Conservation (phyloP, 2,113 vertebrate species). For the Emydocephalus ijimae region DNA sequence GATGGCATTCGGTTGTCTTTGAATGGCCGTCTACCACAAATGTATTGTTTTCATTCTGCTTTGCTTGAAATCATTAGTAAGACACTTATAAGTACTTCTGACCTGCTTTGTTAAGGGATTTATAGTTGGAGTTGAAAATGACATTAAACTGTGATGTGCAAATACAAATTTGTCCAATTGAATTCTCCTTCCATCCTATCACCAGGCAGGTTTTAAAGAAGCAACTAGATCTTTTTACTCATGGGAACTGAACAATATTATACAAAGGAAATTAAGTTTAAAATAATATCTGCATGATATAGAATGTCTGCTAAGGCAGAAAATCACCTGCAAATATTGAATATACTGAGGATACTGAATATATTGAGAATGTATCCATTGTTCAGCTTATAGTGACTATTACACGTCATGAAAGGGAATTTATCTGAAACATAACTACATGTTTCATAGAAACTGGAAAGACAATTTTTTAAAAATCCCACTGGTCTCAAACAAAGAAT, state of each 20-base stretch:
- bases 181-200: constrained; percentile 6
- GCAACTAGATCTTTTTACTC: background rate
- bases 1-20: background rate
- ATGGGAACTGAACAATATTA: background rate
- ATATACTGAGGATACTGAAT: background rate
- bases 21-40: background rate
- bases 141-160: background rate
- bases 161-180: background rate
- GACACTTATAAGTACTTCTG: background rate
- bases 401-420: constrained; percentile 35
- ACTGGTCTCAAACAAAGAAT: background rate
- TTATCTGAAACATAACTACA: constrained; percentile 31
- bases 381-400: constrained; percentile 5
- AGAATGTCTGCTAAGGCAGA: background rate
- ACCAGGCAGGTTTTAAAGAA: background rate
- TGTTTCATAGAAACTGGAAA: constrained; percentile 19
- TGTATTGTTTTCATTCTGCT: background rate
- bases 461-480: constrained; percentile 26
- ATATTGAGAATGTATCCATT: constrained; percentile 9
- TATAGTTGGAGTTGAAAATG: background rate
- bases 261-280: background rate
- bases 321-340: background rate
- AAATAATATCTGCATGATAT: background rate
- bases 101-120: background rate
- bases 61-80: background rate